Percentiles rank a stretch among this genome's conserved stretches.
Conservation (phyloP, 2,888 invertebrate species). For the Ramazzottius varieornatus region DNA sequence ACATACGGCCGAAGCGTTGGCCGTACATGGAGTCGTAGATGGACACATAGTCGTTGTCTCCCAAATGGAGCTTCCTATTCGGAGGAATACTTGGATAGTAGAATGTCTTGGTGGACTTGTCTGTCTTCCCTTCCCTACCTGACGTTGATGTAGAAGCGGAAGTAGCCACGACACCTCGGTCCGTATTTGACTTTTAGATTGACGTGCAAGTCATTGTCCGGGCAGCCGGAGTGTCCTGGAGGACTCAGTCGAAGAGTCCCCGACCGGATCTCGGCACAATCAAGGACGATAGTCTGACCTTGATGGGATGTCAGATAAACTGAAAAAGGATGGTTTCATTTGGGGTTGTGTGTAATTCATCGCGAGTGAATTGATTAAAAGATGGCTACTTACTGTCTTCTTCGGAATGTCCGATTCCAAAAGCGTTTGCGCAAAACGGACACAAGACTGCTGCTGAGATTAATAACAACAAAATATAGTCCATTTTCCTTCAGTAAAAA, state of each 20-base stretch:
- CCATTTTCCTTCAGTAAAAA: no score
- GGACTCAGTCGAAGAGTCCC: neutral
- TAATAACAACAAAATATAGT: no score
- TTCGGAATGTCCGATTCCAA: neutral
- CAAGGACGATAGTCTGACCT: neutral
- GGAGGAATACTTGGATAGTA: no score
- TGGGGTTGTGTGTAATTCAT: no score
- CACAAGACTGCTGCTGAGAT: no score
- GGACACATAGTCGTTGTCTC: neutral
- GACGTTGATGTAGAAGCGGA: neutral
- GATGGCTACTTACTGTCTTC: neutral
- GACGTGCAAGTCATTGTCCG: neutral
- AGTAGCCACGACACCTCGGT: neutral
- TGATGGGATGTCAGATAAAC: neutral
- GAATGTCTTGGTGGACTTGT: no score
- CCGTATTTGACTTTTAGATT: neutral
- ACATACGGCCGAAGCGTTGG: neutral
- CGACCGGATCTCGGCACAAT: neutral
- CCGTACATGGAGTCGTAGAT: neutral
- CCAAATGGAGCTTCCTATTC: neutral
- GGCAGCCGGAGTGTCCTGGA: neutral
- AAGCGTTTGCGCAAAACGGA: no score
- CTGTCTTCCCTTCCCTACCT: no score
- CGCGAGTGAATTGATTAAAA: no score
- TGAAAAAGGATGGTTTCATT: no score